Base-by-base conservation (phyloP, 2,113 vertebrate genomes). In the Chaetorhynchus papuensis region DNA sequence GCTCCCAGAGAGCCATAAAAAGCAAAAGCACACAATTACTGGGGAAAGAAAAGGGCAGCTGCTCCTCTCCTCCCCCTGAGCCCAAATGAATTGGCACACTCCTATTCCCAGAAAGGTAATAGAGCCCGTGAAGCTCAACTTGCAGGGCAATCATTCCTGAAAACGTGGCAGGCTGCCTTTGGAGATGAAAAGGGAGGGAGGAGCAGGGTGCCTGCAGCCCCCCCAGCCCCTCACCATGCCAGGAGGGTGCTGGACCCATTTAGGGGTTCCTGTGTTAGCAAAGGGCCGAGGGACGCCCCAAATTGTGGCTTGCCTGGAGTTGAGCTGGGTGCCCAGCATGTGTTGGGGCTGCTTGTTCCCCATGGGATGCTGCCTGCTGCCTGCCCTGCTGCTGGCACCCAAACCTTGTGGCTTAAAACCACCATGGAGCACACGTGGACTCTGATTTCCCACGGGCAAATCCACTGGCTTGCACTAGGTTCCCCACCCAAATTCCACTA, bases 91-190 rank as follows among this genome's bases (percentile, higher is more conserved):
- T 66, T 76, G 66, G 74, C 92, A 88, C 0, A 7, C n/a, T 72
- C 66, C 90, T 92, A 88, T 83, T 95, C 92, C 96, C 96, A 95
- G 94, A 75, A 95, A 96, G 94, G 92, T 76, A 96, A 91, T 88
- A 90, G 26, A 87, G 82, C 78, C 94, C 3, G 0, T 20, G 14
- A 41, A 93, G 94, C 94, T 90, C 94, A 93, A 49, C 92, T 89
- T 79, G 49, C 87, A 71, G 61, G 59, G 92, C 87, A 90, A 85
- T 95, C 85, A 75, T 54, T 94, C 82, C 94, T 39, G 70, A 78
- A 87, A 96, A 87, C 15, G 5, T 69, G 87, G 84, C 87, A 90
- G 77, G 87, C 74, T 89, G 84, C 61, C 72, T 95, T 69, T 15
- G 28, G 83, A 77, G 83, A 35, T 0, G 3, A 18, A 66, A 87